These are phyloP conservation scores for Vulpes ferrilata DNA, from an alignment of 2,113 vertebrate genomes.

Conservation along the genomic window DNA sequence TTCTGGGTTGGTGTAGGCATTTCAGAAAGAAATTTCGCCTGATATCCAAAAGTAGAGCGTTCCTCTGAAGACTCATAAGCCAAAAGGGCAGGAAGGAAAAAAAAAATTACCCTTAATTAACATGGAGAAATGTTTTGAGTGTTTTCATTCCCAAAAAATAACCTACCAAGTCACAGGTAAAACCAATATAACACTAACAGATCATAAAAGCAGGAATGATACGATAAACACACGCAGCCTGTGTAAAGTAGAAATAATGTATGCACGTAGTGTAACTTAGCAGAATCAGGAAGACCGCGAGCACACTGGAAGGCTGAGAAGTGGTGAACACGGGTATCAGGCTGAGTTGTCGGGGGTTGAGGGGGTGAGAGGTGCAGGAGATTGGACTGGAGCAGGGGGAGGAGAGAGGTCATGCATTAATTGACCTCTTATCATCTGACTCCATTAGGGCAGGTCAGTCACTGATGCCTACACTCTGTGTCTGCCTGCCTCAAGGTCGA, in stretches of 20 bases:
- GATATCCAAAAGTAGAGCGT: background rate
- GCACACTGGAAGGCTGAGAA: background rate
- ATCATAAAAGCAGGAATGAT: background rate
- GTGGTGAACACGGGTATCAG: fast-evolving
- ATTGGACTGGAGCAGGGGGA: background rate
- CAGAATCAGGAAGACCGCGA: fast-evolving
- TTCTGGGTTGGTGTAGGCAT: background rate
- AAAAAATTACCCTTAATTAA: background rate
- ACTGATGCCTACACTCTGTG: background rate
- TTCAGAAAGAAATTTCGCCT: background rate
- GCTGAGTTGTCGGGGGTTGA: background rate
- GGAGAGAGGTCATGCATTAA: background rate
- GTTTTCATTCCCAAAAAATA: background rate
- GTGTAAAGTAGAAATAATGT: too few species aligned
- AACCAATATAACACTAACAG: background rate
- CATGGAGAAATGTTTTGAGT: background rate
- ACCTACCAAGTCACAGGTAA: background rate
- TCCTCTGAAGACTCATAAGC: background rate
- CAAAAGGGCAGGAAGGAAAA: background rate
- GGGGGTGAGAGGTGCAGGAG: background rate
- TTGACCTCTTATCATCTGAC: background rate
- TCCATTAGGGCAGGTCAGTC: background rate
- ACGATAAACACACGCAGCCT: background rate
- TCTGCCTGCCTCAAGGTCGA: background rate
- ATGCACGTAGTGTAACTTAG: background rate